Base-by-base conservation (phyloP, 2,113 vertebrate genomes). In the Channa maculata region DNA sequence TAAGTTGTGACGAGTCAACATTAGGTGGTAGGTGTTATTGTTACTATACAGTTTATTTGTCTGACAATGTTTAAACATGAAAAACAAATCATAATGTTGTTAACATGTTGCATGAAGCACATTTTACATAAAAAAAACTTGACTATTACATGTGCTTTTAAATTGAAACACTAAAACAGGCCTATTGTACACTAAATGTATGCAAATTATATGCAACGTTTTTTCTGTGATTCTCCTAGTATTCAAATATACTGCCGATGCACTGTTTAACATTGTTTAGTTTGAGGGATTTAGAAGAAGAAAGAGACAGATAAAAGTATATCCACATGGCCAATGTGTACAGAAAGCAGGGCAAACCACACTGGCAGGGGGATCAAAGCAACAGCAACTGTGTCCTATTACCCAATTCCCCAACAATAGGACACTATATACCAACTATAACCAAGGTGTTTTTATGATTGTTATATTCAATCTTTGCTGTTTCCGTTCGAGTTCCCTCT, bases 261-360 rank as follows among this genome's bases (percentile, higher is more conserved):
- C 2, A 5, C 12, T 8, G 4, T 15, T 38, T 8, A 5, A 15
- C 9, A 41, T 33, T 0, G 2, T 11, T 41, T 55, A 39, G 9
- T 37, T 37, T 24, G 24, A 43, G 53, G 6, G 2, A 37, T 66
- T 75, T 5, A 65, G 4, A n/a, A 10, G 44, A 49, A 39, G 8
- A 33, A 33, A 5, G 14, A 24, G 7, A 52, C 6, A 8, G 6
- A 63, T 9, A 62, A 3, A 36, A 36, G 41, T 63, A 43, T 8
- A 13, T 59, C 70, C 50, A 64, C 70, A 83, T 85, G 79, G 37
- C 68, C 4, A 5, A 15, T 82, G 84, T 84, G 76, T 48, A 73
- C 73, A 59, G 36, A 78, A 63, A 83, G 60, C 24, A 24, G 24
- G 24, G 82, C 44, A 51, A 12, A 74, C 71, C 51, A 65, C 82